Conservation (phyloP, 2,888 invertebrate species). For the Lithodes maja region DNA sequence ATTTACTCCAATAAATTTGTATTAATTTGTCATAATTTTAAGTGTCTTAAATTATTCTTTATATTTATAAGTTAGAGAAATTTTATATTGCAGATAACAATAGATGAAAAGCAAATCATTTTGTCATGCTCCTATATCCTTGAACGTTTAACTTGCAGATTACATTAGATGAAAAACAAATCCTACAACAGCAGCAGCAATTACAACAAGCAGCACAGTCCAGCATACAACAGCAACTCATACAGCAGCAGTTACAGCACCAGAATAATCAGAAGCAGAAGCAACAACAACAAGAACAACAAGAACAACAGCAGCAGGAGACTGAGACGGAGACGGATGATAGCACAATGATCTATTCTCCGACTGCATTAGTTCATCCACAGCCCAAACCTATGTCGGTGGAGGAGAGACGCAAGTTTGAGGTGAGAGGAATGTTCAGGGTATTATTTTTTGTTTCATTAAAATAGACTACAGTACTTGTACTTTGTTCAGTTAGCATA, state of each 20-base stretch:
- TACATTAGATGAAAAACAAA: constrained; percentile 40
- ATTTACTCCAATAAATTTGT: no score
- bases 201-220: constrained; percentile 17
- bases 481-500: no score
- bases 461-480: no score
- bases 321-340: constrained; percentile 18
- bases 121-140: no score
- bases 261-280: constrained; percentile 76
- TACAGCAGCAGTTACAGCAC: constrained; percentile 75
- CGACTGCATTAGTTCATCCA: constrained; percentile 46
- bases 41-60: no score
- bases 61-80: no score
- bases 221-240: constrained; percentile 36
- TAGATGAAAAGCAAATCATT: no score
- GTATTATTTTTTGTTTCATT: no score
- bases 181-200: constrained; percentile 54
- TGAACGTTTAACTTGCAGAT: constrained; percentile 19
- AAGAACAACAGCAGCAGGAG: constrained; percentile 41
- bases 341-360: constrained; percentile 54
- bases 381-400: constrained; percentile 62
- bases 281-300: constrained; percentile 50
- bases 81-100: no score
- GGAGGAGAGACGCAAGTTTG: constrained; percentile 67
- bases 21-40: no score
- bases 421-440: constrained; percentile 39